phyloP scores from a whole-genome alignment of 2,113 vertebrate genomes.

The Zingel zingel region DNA sequence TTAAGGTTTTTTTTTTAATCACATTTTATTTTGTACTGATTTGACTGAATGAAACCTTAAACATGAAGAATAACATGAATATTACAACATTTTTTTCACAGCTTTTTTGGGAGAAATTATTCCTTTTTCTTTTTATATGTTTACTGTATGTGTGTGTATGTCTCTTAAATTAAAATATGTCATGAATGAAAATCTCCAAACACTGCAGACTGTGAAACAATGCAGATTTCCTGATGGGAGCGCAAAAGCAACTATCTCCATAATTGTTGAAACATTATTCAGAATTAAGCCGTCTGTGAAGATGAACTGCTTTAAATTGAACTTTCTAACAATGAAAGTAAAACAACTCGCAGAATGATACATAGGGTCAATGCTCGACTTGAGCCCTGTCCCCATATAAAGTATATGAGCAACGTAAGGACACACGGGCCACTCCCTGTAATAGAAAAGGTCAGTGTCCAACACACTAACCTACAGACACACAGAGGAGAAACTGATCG shows the following conservation, averaged over 20 bases:
- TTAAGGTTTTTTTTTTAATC: too few relatives aligned
- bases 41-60: too few relatives aligned
- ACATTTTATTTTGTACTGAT: too few relatives aligned
- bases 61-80: too few relatives aligned
- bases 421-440: background rate
- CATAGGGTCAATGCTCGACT: background rate
- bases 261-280: background rate
- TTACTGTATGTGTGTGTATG: too few relatives aligned
- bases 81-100: too few relatives aligned
- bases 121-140: too few relatives aligned
- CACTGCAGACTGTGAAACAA: background rate
- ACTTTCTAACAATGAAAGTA: background rate
- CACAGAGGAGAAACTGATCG: background rate
- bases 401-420: conserved; percentile 1
- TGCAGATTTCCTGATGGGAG: background rate
- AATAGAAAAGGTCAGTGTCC: conserved; percentile 22
- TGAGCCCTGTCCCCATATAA: background rate
- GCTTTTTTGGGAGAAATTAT: too few relatives aligned
- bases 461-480: background rate
- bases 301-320: background rate
- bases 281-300: too few relatives aligned
- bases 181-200: background rate
- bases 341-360: background rate
- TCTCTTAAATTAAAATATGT: background rate
- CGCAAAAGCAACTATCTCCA: background rate